Evolutionary conservation across 2,113 vertebrate species (phyloP).

Genomic region (Phocoena sinus): DNA sequence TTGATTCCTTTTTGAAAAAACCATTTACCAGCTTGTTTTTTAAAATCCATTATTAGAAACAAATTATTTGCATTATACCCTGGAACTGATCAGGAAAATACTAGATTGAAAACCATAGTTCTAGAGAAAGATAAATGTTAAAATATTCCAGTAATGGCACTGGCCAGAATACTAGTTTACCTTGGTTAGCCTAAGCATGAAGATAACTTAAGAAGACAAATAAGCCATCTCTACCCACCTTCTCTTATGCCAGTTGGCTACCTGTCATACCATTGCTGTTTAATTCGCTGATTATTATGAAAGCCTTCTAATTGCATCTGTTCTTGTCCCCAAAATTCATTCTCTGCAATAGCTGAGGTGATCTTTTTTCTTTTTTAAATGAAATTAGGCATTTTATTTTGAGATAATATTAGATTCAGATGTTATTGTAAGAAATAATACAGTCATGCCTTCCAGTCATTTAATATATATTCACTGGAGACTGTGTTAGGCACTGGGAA

Average conservation of each 20-base stretch:
- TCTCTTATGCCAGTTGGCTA: neutral
- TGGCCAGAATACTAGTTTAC: neutral
- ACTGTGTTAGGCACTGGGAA: neutral
- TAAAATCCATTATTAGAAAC: neutral
- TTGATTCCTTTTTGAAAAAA: slow-evolving; percentile 15
- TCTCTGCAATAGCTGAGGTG: neutral
- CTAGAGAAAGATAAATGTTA: neutral
- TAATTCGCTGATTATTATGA: neutral
- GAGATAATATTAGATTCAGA: neutral
- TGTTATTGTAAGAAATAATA: slow-evolving; percentile 1
- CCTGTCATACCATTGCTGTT: neutral
- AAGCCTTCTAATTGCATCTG: neutral
- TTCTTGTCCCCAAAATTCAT: neutral
- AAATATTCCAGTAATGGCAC: neutral
- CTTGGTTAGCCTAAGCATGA: neutral
- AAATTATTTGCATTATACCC: neutral
- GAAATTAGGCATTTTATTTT: slow-evolving; percentile 13
- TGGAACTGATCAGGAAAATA: neutral
- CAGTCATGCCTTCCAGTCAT: neutral
- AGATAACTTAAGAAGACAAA: neutral
- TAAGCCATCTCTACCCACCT: neutral
- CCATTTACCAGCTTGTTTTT: neutral
- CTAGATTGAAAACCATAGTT: neutral
- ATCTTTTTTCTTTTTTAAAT: neutral
- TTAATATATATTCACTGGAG: neutral